A percentile compares a stretch with the other conserved stretches of the same genome.
Evolutionary conservation across 2,888 invertebrate genomes (phyloP).

Genomic region (Rosalia funebris): DNA sequence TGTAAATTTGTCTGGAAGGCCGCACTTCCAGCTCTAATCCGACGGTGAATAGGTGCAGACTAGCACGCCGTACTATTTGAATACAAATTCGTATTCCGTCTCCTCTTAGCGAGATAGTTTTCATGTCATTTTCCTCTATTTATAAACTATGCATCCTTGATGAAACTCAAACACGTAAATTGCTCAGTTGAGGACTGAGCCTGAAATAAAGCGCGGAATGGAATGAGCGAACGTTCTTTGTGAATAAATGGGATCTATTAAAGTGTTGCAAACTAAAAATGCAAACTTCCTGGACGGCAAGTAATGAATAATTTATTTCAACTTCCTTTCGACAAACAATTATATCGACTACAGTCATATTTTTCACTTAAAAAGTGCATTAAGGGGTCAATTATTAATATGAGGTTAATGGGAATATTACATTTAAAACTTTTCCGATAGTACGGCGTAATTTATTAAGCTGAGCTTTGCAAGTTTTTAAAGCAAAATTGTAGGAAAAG

Average conservation of each 20-base stretch:
- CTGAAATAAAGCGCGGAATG: background rate
- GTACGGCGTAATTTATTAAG: background rate
- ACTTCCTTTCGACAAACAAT: background rate
- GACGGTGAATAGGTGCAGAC: conserved; percentile 14
- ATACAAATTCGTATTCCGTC: conserved; percentile 17
- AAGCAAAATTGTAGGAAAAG: background rate
- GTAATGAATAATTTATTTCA: background rate
- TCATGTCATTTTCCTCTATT: conserved; percentile 23
- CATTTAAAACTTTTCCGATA: background rate
- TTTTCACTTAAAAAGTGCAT: background rate
- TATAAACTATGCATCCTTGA: conserved; percentile 22
- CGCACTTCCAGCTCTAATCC: conserved; percentile 15
- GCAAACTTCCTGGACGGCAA: background rate
- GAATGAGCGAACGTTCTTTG: conserved; percentile 1
- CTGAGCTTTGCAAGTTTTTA: background rate
- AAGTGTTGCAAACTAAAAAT: conserved; percentile 1
- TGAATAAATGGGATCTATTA: conserved; percentile 2
- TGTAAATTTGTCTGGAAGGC: conserved; percentile 20
- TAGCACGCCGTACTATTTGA: conserved; percentile 19
- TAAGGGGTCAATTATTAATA: background rate
- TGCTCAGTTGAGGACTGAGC: background rate
- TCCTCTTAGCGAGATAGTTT: conserved; percentile 15
- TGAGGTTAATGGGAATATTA: background rate
- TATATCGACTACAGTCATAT: background rate
- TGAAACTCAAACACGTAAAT: conserved; percentile 7